Conservation (phyloP, 2,888 invertebrate genomes). For the Peribatodes rhomboidaria region DNA sequence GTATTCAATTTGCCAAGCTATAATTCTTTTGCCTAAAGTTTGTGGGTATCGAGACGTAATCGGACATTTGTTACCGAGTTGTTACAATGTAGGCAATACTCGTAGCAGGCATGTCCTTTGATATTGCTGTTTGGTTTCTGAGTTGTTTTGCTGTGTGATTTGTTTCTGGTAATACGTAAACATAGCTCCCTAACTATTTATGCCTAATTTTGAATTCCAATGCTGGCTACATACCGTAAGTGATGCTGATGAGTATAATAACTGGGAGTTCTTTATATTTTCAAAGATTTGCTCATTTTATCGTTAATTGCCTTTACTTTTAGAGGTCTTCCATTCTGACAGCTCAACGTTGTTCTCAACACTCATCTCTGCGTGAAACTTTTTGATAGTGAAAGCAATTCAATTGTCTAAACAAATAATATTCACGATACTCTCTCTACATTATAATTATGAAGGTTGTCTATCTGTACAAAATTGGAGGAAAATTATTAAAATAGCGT, state of each 20-base stretch:
- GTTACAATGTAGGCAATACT: conserved; percentile 3
- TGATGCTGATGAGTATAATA: no score
- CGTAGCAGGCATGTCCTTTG: background rate
- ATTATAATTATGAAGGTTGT: background rate
- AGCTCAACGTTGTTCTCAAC: conserved; percentile 33
- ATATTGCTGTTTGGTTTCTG: background rate
- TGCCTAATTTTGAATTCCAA: no score
- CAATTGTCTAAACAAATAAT: conserved; percentile 36
- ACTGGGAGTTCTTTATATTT: background rate
- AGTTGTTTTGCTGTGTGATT: background rate
- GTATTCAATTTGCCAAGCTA: conserved; percentile 27
- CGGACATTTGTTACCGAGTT: background rate
- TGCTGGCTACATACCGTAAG: no score
- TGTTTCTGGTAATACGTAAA: no score
- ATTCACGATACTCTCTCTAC: background rate
- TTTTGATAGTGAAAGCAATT: conserved; percentile 53
- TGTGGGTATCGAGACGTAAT: conserved; percentile 7
- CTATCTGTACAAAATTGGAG: background rate
- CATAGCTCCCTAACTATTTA: no score
- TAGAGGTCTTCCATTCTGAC: conserved; percentile 11
- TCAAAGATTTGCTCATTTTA: background rate
- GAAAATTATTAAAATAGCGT: background rate
- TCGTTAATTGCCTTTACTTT: background rate
- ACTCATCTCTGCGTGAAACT: conserved; percentile 44
- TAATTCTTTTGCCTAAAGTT: conserved; percentile 7